Percentiles rank a stretch among this genome's conserved stretches.
These are phyloP conservation scores for Holcopasites calliopsidis DNA, from an alignment of 1,140 invertebrate genomes.

Conservation along the genomic window DNA sequence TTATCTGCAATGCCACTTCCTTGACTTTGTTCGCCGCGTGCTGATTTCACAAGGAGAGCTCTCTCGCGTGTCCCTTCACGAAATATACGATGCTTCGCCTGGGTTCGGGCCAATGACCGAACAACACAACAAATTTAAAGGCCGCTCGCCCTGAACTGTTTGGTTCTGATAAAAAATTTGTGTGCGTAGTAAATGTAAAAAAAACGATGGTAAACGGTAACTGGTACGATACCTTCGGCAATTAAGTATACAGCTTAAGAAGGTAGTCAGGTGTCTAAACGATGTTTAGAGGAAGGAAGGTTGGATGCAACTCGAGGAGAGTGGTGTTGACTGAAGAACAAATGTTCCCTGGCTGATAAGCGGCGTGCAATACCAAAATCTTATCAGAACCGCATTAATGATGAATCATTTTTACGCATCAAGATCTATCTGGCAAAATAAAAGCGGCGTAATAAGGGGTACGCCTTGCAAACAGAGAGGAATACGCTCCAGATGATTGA, in stretches of 20 bases:
- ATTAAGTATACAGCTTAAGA: no score
- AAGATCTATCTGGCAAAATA: neutral
- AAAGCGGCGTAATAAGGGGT: neutral
- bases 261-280: no score
- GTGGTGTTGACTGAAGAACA: neutral
- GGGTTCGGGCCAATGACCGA: conserved; percentile 15
- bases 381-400: neutral
- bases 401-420: conserved; percentile 3
- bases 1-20: no score
- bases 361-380: neutral
- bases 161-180: no score
- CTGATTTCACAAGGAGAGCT: no score
- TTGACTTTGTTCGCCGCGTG: no score
- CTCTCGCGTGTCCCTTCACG: neutral
- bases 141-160: conserved; percentile 1
- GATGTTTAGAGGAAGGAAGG: neutral
- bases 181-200: neutral
- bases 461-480: neutral
- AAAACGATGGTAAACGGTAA: neutral
- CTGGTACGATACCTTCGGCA: neutral
- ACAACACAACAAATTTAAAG: conserved; percentile 20
- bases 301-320: neutral
- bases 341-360: neutral
- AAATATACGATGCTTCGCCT: neutral
- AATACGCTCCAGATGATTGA: neutral